These are phyloP conservation scores for Hemiprocne comata DNA, from an alignment of 2,113 vertebrate genomes.

Conservation along the genomic window DNA sequence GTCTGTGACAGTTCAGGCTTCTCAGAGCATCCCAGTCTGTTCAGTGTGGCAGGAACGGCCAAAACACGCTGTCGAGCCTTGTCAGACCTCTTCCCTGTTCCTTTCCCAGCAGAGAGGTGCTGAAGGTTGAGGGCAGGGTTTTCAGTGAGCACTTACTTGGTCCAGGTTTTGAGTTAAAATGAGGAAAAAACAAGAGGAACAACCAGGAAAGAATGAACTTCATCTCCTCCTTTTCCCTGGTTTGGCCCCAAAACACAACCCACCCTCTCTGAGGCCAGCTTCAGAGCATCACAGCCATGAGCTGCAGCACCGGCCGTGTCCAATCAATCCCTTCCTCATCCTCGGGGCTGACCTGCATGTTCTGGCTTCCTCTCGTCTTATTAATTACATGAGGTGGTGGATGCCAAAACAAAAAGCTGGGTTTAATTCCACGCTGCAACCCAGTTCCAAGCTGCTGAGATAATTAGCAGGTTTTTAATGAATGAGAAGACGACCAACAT, in stretches of 20 bases:
- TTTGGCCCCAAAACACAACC: background rate
- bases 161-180: background rate
- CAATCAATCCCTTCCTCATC: background rate
- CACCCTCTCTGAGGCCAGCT: fast-evolving
- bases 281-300: fast-evolving
- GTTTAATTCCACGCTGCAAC: constrained; percentile 27
- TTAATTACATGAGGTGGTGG: background rate
- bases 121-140: background rate
- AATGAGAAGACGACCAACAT: background rate
- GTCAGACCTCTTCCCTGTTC: background rate
- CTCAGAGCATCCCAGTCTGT: background rate
- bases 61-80: fast-evolving
- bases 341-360: background rate
- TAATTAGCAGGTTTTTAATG: constrained; percentile 51
- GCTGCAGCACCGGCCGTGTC: fast-evolving
- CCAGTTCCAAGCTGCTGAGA: constrained; percentile 41
- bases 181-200: background rate
- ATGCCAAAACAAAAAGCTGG: constrained; percentile 55
- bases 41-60: background rate
- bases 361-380: constrained; percentile 26
- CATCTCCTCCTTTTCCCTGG: background rate
- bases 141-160: background rate
- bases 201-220: background rate
- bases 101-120: background rate
- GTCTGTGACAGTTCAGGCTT: background rate